Base-by-base conservation (phyloP, 2,113 vertebrate genomes). In the Chinchilla lanigera region DNA sequence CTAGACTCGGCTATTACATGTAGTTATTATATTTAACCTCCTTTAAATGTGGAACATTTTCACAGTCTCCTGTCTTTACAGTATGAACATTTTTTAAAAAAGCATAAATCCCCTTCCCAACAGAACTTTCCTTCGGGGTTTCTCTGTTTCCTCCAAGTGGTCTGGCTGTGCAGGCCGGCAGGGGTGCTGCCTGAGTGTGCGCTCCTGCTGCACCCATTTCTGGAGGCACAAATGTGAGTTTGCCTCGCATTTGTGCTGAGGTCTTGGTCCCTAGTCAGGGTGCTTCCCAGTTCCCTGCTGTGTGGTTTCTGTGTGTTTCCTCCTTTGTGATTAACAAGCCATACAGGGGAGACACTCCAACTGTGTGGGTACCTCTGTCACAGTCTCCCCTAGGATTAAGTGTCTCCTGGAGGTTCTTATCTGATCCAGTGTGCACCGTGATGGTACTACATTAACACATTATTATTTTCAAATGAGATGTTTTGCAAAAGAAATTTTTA, bases 391-490 rank as follows among this genome's bases (percentile, higher is more conserved):
- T 10, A 13, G 28, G 63, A 54, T 28, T 73, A 38, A 28, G 30
- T 75, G 20, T 50, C 26, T 50, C 2, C 58, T 90, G 63, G 58
- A 24, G 30, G 33, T 38, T 84, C 54, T 80, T 24, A 38, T 4
- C 33, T 26, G 67, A 56, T 38, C 41, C 41, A 60, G 0, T 54
- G 71, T 85, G 78, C 63, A 41, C 30, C 10, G 0, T 22, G 30
- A 54, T 78, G 50, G n/a, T 22, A 14, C 30, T 78, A n/a, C 24
- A 7, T 89, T 71, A 86, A 58, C 26, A 90, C 28, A 71, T 12
- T 38, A 33, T 81, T 94, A 33, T 81, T 97, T 92, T 89, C 9
- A 95, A 93, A 69, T 89, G 58, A 54, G 52, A 38, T 80, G 19
- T 77, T 89, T 86, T 94, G 58, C 65, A 82, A 61, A 92, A 54